A percentile compares a stretch with the other conserved stretches of the same genome.
Conservation (phyloP, 2,113 vertebrate species). For the Sphyrna mokarran region DNA sequence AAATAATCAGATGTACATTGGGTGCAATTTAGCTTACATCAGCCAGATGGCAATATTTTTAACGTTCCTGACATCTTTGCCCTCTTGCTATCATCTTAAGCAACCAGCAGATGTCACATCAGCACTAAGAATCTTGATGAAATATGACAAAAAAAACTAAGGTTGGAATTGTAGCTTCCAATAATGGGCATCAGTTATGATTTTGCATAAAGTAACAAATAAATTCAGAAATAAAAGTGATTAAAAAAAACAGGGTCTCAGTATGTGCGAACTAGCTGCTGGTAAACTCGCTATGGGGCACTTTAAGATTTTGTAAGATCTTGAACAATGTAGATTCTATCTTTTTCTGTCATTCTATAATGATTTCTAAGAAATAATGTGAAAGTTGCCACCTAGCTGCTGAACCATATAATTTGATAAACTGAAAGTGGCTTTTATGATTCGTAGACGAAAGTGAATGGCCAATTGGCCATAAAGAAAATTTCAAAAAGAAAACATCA, state of each 20-base stretch:
- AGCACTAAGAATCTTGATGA: background rate
- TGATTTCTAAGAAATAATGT: background rate
- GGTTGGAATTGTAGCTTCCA: background rate
- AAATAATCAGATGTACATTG: background rate
- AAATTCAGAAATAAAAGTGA: background rate
- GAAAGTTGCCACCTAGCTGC: too few species aligned
- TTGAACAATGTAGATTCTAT: background rate
- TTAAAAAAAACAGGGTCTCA: background rate
- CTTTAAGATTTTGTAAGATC: background rate
- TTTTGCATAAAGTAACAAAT: background rate
- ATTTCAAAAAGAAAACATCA: too few species aligned
- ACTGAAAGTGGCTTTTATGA: background rate
- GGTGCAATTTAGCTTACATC: background rate
- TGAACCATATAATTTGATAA: background rate
- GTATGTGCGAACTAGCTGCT: background rate
- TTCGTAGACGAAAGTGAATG: background rate
- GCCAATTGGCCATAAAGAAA: background rate
- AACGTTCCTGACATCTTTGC: background rate
- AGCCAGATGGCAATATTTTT: background rate
- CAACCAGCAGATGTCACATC: constrained; percentile 22
- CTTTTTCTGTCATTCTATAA: background rate
- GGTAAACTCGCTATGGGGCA: background rate
- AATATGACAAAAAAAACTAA: background rate
- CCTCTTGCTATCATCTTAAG: background rate
- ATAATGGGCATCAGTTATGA: background rate